Base-by-base conservation (phyloP, 2,113 vertebrate genomes). In the Rhinolophus sinicus region DNA sequence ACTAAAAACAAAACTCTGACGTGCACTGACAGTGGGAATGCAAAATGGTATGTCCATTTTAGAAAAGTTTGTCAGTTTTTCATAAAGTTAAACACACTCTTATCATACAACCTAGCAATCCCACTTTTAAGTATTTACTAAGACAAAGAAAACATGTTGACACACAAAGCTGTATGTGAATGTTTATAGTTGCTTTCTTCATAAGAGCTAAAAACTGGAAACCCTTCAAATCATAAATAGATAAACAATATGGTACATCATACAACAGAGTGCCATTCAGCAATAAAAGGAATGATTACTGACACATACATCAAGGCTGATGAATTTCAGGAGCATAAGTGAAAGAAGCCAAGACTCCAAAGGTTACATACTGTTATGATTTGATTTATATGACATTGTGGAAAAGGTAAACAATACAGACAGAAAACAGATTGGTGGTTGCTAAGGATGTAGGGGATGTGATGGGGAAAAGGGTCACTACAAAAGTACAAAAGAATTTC, bases 81-180 rank as follows among this genome's bases (percentile, higher is more conserved):
- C 72, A 52, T 33, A 64, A 65, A 86, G 54, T 84, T 65, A 76
- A 78, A 64, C 21, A 91, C 58, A 75, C 3, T 54, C 22, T 88
- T 82, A 73, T 19, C 19, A 70, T 50, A 72, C 19, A 58, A 90
- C 16, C 21, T 19, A 87, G 75, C 50, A 85, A 88, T 38, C 58
- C 58, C 14, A 82, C 35, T 72, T 22, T 50, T 44, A 88, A 8
- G 10, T 75, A 38, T 78, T 94, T 67, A 88, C n/a, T 28, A 81
- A 89, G 54, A 87, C 38, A 93, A 94, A 91, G 44, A 77, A 92
- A 90, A 78, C 35, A 67, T 4, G 11, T 65, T 77, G 44, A 88
- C 4, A 90, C 1, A 75, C 26, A 64, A 80, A 80, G 47, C 8
- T 35, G 10, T 76, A 72, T 54, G 40, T 11, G 69, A 91, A 77